Evolutionary conservation across 2,113 vertebrate genomes (phyloP).

Genomic region (Psilopogon haemacephalus): DNA sequence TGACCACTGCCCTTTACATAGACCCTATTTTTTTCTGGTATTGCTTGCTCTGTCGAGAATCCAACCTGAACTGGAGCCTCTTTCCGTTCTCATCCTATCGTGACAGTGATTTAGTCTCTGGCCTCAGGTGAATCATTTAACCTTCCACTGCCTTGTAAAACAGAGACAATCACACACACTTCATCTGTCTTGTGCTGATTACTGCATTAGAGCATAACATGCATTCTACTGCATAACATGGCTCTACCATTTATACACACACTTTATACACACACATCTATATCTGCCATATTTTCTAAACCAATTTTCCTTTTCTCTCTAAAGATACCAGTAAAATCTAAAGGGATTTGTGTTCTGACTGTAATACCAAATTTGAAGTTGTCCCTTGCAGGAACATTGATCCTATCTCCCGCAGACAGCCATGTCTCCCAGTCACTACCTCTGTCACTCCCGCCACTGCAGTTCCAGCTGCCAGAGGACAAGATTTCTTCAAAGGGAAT

Average conservation of each 20-base stretch:
- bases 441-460: slow-evolving; percentile 28
- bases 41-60: background rate
- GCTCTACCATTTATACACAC: background rate
- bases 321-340: background rate
- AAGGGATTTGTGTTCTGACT: background rate
- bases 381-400: slow-evolving; percentile 48
- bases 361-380: slow-evolving; percentile 19
- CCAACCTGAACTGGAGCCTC: background rate
- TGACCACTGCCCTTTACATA: background rate
- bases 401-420: slow-evolving; percentile 58
- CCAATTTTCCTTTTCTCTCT: background rate
- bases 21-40: background rate
- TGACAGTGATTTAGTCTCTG: slow-evolving; percentile 8
- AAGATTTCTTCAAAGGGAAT: slow-evolving; percentile 61
- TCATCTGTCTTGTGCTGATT: background rate
- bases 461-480: slow-evolving; percentile 56
- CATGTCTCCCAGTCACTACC: slow-evolving; percentile 54
- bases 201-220: background rate
- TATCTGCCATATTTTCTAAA: background rate
- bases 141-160: background rate
- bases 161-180: background rate
- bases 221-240: background rate
- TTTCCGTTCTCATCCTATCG: background rate
- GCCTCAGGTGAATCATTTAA: slow-evolving; percentile 2
- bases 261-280: background rate